phyloP scores from a whole-genome alignment of 2,888 invertebrate species.

The Latrodectus hesperus region DNA sequence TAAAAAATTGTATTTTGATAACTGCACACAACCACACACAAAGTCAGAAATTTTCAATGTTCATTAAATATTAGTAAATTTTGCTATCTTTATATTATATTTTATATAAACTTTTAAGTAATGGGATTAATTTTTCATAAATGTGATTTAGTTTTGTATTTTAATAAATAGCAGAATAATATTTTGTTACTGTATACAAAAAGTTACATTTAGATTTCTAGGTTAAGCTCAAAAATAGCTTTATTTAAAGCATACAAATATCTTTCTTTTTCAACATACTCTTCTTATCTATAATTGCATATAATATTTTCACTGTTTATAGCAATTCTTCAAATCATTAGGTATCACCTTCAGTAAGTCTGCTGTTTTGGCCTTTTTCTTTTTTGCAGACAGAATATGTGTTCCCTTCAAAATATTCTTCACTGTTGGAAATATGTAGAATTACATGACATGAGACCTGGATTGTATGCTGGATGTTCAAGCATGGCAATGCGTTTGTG shows the following conservation, averaged over 20 bases:
- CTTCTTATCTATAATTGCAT: not conserved
- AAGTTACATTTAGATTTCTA: not conserved
- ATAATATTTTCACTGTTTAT: conserved; percentile 11
- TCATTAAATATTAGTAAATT: no score
- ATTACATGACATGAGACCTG: conserved; percentile 43
- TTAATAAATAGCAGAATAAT: no score
- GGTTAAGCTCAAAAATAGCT: not conserved
- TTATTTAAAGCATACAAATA: not conserved
- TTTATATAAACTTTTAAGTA: no score
- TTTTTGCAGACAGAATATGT: conserved; percentile 11
- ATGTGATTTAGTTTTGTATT: no score
- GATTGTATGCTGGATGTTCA: conserved; percentile 34
- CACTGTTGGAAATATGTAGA: conserved; percentile 44
- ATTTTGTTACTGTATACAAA: no score
- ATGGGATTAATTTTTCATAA: no score
- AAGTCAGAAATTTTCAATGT: no score
- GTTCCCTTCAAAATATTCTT: conserved; percentile 21
- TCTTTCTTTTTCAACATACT: not conserved
- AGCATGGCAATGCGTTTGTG: conserved; percentile 10
- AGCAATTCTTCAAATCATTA: conserved; percentile 19
- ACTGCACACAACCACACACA: no score
- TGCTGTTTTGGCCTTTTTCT: conserved; percentile 15
- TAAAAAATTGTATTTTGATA: no score
- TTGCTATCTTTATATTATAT: no score
- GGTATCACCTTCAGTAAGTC: conserved; percentile 5